Evolutionary conservation across 2,113 vertebrate genomes (phyloP).

Genomic region (Petaurus breviceps): DNA sequence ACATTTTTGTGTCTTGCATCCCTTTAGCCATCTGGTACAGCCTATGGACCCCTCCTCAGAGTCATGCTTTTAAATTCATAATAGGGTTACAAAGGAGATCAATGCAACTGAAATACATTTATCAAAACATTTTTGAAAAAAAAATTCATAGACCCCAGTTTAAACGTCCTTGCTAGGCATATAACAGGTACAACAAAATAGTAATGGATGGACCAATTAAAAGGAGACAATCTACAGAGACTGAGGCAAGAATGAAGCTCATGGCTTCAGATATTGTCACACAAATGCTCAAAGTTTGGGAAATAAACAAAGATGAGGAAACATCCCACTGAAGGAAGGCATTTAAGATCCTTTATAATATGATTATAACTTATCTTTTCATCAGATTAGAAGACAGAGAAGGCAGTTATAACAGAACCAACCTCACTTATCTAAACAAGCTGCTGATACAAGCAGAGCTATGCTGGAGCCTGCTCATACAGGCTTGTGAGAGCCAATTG

Average conservation of each 20-base stretch:
- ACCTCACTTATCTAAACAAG: background rate
- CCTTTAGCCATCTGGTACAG: background rate
- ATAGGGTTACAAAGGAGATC: background rate
- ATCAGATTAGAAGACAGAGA: background rate
- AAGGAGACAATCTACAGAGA: background rate
- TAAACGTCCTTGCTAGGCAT: background rate
- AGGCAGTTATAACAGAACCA: background rate
- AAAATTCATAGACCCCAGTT: background rate
- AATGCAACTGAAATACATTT: background rate
- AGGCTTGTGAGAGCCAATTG: background rate
- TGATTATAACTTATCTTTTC: background rate
- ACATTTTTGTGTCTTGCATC: background rate
- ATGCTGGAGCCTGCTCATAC: background rate
- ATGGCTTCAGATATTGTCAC: background rate
- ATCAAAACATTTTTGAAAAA: background rate
- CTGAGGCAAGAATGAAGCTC: background rate
- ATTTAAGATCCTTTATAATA: background rate
- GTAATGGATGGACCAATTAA: background rate
- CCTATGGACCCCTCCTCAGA: background rate
- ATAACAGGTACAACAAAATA: background rate
- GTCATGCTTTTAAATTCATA: background rate
- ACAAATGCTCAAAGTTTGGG: background rate
- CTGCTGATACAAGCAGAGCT: background rate
- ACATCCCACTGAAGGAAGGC: background rate
- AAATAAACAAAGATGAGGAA: background rate